Base-by-base conservation (phyloP, 2,797 vertebrate species). In the Gambelia wislizenii region DNA sequence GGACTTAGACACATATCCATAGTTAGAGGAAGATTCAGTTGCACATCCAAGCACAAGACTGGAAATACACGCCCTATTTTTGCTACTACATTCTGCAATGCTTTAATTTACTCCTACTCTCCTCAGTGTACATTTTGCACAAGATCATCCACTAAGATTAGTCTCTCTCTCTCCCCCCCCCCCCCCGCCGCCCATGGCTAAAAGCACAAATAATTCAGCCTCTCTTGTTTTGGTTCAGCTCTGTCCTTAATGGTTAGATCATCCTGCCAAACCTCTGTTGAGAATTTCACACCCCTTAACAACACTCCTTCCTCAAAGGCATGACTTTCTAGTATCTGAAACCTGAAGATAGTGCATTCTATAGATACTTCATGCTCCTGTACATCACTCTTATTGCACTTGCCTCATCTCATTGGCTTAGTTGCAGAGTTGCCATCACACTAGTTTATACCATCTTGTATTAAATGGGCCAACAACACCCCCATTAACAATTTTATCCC, bases 211-310 rank as follows among this genome's bases (percentile, higher is more conserved):
- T 47, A 44, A 33, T 33, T 47, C 27, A 20, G 30, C 33, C 27
- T 7, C 13, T 7, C 54, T 5, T 13, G 30, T 39, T 76, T 44
- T 56, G 52, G 36, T 10, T 76, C 39, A 76, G 2, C 1, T 4
- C 22, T 25, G 8, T 44, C 39, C 39, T 14, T 74, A 72, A 74
- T 30, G n/a, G n/a, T 30, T 93, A 52, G 13, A 86, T 84, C 83
- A 70, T 67, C 59, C 27, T 90, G 44, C 27, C 39, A 83, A 90
- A 94, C 47, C 81, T 92, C 88, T 59, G 64, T 33, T 70, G 72
- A 89, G 22, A 20, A 33, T 90, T 94, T 89, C 64, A 59, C 3
- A 49, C 70, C 88, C 3, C 36, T 49, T 20, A 8, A 72, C 67
- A 39, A 84, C 44, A 91, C 33, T 78, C 47, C 14, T 8, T 4